Percentiles rank a stretch among this genome's conserved stretches.
phyloP scores from a whole-genome alignment of 2,888 invertebrate genomes.

The Sphecodes monilicornis region DNA sequence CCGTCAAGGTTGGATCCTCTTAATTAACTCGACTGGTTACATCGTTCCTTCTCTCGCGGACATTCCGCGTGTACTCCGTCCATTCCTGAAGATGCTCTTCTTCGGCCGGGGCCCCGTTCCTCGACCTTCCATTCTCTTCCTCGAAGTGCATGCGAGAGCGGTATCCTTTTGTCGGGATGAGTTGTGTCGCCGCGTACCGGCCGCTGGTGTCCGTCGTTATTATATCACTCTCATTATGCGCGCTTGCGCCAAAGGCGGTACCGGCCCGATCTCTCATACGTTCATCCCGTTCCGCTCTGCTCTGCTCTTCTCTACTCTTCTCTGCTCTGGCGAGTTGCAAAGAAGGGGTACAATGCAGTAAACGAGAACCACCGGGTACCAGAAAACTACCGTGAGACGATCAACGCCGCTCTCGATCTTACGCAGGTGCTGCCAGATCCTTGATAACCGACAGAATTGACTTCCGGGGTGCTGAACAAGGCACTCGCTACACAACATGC shows the following conservation, averaged over 20 bases:
- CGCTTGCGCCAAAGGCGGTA: conserved; percentile 74
- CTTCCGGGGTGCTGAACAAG: conserved; percentile 57
- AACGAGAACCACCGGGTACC: conserved; percentile 29
- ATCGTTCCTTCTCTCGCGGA: conserved; percentile 69
- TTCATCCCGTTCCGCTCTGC: conserved; percentile 24
- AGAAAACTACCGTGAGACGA: conserved; percentile 70
- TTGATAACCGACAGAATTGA: conserved; percentile 61
- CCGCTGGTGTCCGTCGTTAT: conserved; percentile 74
- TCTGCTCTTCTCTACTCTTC: not conserved
- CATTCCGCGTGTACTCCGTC: conserved; percentile 57
- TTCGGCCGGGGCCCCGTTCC: conserved; percentile 51
- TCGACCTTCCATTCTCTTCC: conserved; percentile 67
- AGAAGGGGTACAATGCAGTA: conserved; percentile 44
- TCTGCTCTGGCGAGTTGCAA: not conserved
- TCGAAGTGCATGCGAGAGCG: conserved; percentile 59
- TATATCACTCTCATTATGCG: conserved; percentile 76
- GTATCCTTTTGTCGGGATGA: conserved; percentile 78
- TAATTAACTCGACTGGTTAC: conserved; percentile 81
- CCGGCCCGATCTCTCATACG: conserved; percentile 64
- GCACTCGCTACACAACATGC: conserved; percentile 49
- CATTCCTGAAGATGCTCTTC: conserved; percentile 63
- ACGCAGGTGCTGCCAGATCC: conserved; percentile 69
- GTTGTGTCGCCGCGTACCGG: conserved; percentile 70
- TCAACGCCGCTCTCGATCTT: conserved; percentile 64
- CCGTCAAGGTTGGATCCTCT: conserved; percentile 80